Evolutionary conservation across 2,888 invertebrate genomes (phyloP).

Genomic region (Machimus rusticus): DNA sequence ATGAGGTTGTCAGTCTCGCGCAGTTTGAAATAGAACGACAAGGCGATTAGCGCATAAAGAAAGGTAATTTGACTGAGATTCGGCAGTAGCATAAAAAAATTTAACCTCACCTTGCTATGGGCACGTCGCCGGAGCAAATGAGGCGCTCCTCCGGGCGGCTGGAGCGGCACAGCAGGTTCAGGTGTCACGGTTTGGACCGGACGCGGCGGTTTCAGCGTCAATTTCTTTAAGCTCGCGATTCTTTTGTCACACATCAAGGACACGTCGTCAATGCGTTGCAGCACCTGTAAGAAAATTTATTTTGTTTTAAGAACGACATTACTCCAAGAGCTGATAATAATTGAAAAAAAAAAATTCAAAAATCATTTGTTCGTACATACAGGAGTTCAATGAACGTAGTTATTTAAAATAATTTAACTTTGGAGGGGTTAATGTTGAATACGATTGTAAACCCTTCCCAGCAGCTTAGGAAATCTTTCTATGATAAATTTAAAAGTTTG

Average conservation of each 20-base stretch:
- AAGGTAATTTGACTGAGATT: background rate
- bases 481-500: too few species aligned
- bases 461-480: too few species aligned
- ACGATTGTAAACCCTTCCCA: too few species aligned
- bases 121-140: slow-evolving; percentile 57
- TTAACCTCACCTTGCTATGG: slow-evolving; percentile 56
- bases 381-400: too few species aligned
- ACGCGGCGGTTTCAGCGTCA: slow-evolving; percentile 74
- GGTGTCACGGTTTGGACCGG: slow-evolving; percentile 84
- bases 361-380: too few species aligned
- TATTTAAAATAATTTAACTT: too few species aligned
- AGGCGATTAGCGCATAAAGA: background rate
- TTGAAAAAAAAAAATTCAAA: too few species aligned
- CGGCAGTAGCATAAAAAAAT: background rate
- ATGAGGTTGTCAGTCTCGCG: background rate
- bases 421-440: too few species aligned
- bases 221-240: slow-evolving; percentile 73
- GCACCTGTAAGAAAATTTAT: slow-evolving; percentile 68
- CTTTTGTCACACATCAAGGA: slow-evolving; percentile 91
- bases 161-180: slow-evolving; percentile 70
- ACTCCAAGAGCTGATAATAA: too few species aligned
- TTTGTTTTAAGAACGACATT: background rate
- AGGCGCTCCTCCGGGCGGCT: slow-evolving; percentile 69
- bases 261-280: slow-evolving; percentile 93
- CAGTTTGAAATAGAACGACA: slow-evolving; percentile 2